Percentiles rank a stretch among this genome's conserved stretches.
Conservation (phyloP, 2,797 vertebrate genomes). For the Pseudochromis fuscus region DNA sequence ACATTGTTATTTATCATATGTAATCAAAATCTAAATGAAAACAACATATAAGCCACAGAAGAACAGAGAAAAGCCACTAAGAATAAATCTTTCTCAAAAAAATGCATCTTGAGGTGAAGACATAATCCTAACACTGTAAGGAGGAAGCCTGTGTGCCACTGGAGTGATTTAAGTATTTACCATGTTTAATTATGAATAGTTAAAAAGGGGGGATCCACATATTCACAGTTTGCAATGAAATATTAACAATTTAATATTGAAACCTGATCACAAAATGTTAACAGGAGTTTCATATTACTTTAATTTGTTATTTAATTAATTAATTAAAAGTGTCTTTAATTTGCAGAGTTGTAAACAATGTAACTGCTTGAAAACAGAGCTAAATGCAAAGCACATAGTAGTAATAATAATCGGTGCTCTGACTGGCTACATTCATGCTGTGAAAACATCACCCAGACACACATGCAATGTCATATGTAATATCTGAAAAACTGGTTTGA, state of each 20-base stretch:
- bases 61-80: no score
- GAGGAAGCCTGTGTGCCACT: no score
- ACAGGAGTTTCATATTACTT: not conserved
- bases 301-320: not conserved
- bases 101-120: no score
- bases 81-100: no score
- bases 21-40: no score
- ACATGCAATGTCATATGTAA: not conserved
- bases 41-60: not conserved
- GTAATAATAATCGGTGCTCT: not conserved
- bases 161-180: no score
- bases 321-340: not conserved
- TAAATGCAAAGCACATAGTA: not conserved
- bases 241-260: not conserved
- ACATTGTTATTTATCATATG: not conserved
- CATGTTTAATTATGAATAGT: no score
- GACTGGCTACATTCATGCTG: not conserved
- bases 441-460: not conserved
- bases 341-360: not conserved
- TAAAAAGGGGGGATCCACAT: not conserved
- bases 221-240: not conserved
- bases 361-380: not conserved
- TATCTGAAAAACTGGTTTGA: slow-evolving; percentile 24
- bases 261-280: not conserved
- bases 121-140: no score